Evolutionary conservation across 1,140 invertebrate genomes (phyloP).

Genomic region (Diplogasteroides magnus): DNA sequence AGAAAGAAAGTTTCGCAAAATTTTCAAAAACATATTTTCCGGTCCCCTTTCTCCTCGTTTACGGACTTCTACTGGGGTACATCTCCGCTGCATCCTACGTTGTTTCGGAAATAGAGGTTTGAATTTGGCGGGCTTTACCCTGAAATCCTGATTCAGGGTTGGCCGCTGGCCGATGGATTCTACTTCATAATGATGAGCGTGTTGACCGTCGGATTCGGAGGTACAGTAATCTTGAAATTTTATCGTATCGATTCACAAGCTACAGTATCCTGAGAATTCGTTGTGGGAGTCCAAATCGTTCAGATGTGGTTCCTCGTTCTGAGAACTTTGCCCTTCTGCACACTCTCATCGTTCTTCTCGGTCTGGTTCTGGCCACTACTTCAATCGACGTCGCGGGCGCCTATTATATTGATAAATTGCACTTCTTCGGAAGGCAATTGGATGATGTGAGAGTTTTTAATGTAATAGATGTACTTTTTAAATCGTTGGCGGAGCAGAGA

Average conservation of each 20-base stretch:
- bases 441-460: slow-evolving; percentile 39
- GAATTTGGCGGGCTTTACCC: too few species aligned
- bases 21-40: slow-evolving; percentile 5
- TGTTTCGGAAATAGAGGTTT: slow-evolving; percentile 44
- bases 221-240: slow-evolving; percentile 11
- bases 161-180: slow-evolving; percentile 42
- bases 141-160: slow-evolving; percentile 15
- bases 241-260: neutral
- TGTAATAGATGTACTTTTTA: neutral
- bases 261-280: too few species aligned
- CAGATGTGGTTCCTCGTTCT: slow-evolving; percentile 51
- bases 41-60: slow-evolving; percentile 46
- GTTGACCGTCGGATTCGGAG: slow-evolving; percentile 52
- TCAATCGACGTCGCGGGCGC: slow-evolving; percentile 53
- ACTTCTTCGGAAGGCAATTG: slow-evolving; percentile 50
- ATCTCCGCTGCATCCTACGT: slow-evolving; percentile 40
- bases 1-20: slow-evolving; percentile 1
- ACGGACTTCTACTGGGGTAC: slow-evolving; percentile 41
- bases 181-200: slow-evolving; percentile 55
- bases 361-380: slow-evolving; percentile 49
- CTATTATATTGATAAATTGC: slow-evolving; percentile 52
- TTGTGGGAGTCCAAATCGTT: too few species aligned
- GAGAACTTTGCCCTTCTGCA: slow-evolving; percentile 40
- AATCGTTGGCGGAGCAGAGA: too few species aligned
- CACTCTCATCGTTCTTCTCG: slow-evolving; percentile 42